Evolutionary conservation across 2,797 vertebrate genomes (phyloP).

Genomic region (Muscicapa striata): DNA sequence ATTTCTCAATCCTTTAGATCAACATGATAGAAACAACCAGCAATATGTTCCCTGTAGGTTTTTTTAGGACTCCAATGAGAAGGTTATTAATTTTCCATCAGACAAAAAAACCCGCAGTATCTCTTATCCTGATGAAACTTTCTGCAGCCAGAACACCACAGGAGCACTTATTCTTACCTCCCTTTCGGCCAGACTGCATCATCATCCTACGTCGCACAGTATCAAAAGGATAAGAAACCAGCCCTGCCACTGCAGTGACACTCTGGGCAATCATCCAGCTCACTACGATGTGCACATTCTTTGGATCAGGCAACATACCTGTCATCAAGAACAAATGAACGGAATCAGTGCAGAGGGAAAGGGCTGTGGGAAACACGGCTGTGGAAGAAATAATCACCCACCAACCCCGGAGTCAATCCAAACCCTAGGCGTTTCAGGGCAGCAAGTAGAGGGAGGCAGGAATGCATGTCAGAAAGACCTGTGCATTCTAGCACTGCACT

Average conservation of each 20-base stretch:
- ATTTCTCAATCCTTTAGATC: neutral
- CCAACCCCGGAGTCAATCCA: neutral
- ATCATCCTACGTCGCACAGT: conserved; percentile 99
- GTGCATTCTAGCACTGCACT: neutral
- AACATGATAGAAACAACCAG: neutral
- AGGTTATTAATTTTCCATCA: neutral
- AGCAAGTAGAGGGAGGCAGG: neutral
- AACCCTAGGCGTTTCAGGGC: neutral
- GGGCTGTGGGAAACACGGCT: neutral
- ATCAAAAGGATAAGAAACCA: conserved; percentile 97
- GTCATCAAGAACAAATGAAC: conserved; percentile 27
- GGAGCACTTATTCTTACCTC: conserved; percentile 82
- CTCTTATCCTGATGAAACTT: neutral
- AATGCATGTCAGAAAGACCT: neutral
- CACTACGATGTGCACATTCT: conserved; percentile 95
- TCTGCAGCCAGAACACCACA: neutral
- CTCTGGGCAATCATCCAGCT: conserved; percentile 99
- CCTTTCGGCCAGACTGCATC: conserved; percentile 99
- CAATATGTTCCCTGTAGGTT: rapidly evolving
- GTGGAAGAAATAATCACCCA: neutral
- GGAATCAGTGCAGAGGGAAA: neutral
- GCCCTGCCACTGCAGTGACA: conserved; percentile 91
- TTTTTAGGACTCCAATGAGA: neutral
- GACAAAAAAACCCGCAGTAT: neutral
- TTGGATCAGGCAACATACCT: conserved; percentile 99